A percentile compares a stretch with the other conserved stretches of the same genome.
These are phyloP conservation scores for Lycophotia porphyrea DNA, from an alignment of 2,888 invertebrate species.

Conservation along the genomic window DNA sequence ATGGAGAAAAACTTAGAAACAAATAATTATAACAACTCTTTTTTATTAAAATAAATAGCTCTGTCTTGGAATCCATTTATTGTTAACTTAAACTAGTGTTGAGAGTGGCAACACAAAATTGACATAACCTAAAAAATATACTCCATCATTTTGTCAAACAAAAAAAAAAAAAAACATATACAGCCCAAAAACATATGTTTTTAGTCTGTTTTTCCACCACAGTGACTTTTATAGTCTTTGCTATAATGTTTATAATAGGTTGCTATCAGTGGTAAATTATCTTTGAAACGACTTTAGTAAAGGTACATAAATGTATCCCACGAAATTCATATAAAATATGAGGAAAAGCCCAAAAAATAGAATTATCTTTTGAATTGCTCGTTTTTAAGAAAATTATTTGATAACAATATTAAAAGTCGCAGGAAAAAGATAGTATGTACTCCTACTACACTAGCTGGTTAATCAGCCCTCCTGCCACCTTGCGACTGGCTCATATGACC, in stretches of 20 bases:
- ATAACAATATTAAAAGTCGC: neutral
- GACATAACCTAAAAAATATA: slow-evolving; percentile 44
- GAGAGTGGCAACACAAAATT: slow-evolving; percentile 28
- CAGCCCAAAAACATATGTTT: too few relatives aligned
- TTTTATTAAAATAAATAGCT: slow-evolving; percentile 56
- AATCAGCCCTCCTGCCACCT: too few relatives aligned
- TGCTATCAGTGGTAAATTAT: neutral
- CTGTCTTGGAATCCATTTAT: slow-evolving; percentile 52
- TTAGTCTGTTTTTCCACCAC: neutral
- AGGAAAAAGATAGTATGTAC: neutral
- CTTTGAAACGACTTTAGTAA: neutral
- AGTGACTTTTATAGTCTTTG: neutral
- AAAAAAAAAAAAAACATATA: neutral
- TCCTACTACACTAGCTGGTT: neutral
- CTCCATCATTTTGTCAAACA: slow-evolving; percentile 17
- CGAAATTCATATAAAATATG: neutral
- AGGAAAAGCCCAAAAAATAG: neutral
- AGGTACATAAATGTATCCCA: neutral
- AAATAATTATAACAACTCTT: slow-evolving; percentile 54
- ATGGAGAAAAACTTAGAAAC: slow-evolving; percentile 53
- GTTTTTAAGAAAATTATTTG: too few relatives aligned
- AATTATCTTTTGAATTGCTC: neutral
- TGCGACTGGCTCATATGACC: neutral
- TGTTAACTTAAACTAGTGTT: slow-evolving; percentile 39
- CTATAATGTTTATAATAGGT: neutral